phyloP scores from a whole-genome alignment of 1,140 invertebrate genomes.

The Drosophila kanapiae region DNA sequence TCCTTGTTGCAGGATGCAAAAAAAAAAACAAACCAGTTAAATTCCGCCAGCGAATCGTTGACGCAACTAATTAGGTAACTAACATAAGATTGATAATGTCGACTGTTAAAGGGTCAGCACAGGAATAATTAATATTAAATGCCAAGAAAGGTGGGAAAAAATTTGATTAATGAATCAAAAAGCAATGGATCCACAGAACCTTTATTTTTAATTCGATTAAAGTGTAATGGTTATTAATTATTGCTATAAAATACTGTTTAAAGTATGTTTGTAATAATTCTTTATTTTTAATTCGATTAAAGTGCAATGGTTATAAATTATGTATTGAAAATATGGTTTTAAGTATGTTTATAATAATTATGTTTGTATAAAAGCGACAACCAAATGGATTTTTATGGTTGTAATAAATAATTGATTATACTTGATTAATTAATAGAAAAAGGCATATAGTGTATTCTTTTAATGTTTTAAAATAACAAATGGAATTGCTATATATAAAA shows the following conservation, averaged over 20 bases:
- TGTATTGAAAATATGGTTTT: too few species aligned
- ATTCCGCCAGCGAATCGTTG: conserved; percentile 48
- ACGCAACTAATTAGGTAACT: conserved; percentile 62
- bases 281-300: not conserved
- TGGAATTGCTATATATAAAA: too few species aligned
- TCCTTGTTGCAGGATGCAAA: conserved; percentile 26
- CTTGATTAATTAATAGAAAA: too few species aligned
- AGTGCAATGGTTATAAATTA: not conserved
- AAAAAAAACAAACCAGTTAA: conserved; percentile 36
- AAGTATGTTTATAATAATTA: too few species aligned
- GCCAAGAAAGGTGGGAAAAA: not conserved
- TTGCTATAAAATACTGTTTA: not conserved
- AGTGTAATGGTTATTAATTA: not conserved
- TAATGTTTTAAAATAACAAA: too few species aligned
- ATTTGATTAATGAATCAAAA: conserved; percentile 7
- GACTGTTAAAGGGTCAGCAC: conserved; percentile 1
- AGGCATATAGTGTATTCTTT: too few species aligned
- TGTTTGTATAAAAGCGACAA: too few species aligned
- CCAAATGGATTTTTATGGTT: too few species aligned
- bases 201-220: not conserved
- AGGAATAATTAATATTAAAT: conserved; percentile 41
- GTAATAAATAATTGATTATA: too few species aligned
- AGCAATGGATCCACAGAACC: not conserved
- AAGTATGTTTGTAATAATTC: not conserved
- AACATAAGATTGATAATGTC: conserved; percentile 52